Percentiles rank a stretch among this genome's conserved stretches.
Conservation (phyloP, 2,113 vertebrate species). For the Hystrix brachyura region DNA sequence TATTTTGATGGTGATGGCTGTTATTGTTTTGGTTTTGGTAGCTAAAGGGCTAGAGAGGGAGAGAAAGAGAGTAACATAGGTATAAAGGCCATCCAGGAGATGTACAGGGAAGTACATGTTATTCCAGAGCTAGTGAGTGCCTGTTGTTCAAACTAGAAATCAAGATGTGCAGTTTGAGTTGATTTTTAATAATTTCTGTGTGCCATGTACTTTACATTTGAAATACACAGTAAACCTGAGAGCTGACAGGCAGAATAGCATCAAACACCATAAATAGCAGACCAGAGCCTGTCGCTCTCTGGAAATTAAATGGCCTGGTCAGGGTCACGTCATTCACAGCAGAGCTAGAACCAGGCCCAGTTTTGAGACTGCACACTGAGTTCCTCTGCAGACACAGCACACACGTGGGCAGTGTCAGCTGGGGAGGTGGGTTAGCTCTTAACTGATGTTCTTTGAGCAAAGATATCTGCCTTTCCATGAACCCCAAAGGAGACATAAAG, state of each 20-base stretch:
- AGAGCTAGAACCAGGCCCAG: background rate
- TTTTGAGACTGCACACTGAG: background rate
- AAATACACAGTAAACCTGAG: background rate
- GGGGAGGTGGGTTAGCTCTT: background rate
- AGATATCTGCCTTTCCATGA: background rate
- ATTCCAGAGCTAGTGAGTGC: background rate
- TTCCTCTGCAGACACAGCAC: background rate
- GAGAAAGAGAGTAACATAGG: too few species aligned
- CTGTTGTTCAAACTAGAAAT: slow-evolving; percentile 4
- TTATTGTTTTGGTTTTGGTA: background rate
- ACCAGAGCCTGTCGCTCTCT: too few species aligned
- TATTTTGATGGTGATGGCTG: background rate
- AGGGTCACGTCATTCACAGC: background rate
- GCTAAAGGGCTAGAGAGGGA: background rate
- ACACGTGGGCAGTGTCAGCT: background rate
- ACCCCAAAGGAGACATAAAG: background rate
- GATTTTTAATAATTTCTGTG: background rate
- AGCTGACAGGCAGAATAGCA: background rate
- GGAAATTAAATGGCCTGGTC: background rate
- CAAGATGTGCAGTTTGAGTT: background rate
- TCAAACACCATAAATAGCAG: background rate
- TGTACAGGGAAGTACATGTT: background rate
- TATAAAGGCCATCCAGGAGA: background rate
- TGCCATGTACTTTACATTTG: background rate
- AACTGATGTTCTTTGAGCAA: background rate